Percentiles rank a stretch among this genome's conserved stretches.
Conservation (phyloP, 2,888 invertebrate species). For the Pimpla rufipes region DNA sequence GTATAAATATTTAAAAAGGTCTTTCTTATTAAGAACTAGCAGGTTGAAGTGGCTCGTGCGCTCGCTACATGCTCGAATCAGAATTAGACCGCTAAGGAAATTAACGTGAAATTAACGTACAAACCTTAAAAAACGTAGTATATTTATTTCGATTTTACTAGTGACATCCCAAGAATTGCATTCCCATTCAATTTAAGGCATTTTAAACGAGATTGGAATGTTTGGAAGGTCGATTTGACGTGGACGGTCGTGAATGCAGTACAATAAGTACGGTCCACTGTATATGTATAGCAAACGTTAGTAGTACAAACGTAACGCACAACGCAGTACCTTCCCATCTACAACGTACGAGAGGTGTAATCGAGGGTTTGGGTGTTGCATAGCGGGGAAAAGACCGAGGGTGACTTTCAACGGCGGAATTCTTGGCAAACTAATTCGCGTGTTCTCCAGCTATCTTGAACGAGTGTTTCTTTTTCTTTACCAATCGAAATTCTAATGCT, state of each 20-base stretch:
- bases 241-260: too few species aligned
- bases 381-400: not conserved
- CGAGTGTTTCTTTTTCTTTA: conserved; percentile 14
- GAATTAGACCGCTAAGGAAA: too few species aligned
- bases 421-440: conserved; percentile 12
- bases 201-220: too few species aligned
- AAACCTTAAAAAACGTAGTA: too few species aligned
- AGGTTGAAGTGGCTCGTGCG: too few species aligned
- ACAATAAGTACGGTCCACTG: too few species aligned
- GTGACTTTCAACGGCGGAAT: conserved; percentile 19
- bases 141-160: too few species aligned
- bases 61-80: too few species aligned
- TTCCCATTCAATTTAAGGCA: not conserved
- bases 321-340: not conserved
- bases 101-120: too few species aligned
- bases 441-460: not conserved
- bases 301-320: not conserved
- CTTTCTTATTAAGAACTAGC: not conserved
- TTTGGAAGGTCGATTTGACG: too few species aligned
- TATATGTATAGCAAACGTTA: not conserved
- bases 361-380: not conserved
- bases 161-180: too few species aligned
- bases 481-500: conserved; percentile 38
- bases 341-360: not conserved
- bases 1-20: not conserved